Evolutionary conservation across 2,113 vertebrate genomes (phyloP), one percentile per base, ranked within the genome.

Genomic region (Hippocampus comes): DNA sequence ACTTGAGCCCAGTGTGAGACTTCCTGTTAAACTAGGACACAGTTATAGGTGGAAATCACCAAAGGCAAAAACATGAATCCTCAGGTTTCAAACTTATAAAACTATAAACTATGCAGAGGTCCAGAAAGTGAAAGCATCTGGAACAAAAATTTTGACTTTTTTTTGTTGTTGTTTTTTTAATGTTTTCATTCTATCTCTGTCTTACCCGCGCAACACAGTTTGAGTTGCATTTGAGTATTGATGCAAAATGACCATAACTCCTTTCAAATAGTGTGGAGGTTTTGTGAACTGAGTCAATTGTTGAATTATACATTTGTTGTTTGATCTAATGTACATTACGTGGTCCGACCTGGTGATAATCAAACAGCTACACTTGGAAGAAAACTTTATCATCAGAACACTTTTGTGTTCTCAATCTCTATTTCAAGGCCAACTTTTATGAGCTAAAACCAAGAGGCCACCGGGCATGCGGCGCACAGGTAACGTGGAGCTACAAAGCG

Each of bases 391-490:
- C 17, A 61, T 18, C 27, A 9, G 20, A 61, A 14, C 34, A 34
- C 79, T 72, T 81, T 78, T 75, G 82, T 82, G 73, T 63, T 48
- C 68, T 61, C 38, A 49, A 68, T 80, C 51, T 21, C 70, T 43
- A 63, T 68, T 67, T 49, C 63, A 70, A 25, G 67, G 53, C 20
- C 42, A 61, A 30, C 41, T 82, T 86, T 85, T 69, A 86, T 78
- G 69, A 67, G 63, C 69, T 65, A 14, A 56, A 73, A 68, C 72
- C 86, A 87, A 82, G 77, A 79, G 82, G 79, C 82, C 84, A 80
- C 82, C 71, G 75, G 70, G 81, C 72, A 77, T 77, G 83, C 83
- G 78, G 75, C 72, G 61, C 71, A 75, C 80, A 89, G 79, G 82
- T 88, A 83, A 17, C 71, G 75, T 34, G 65, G 77, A 75, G 77